Base-by-base conservation (phyloP, 2,113 vertebrate genomes). In the Lucifuga dentata region DNA sequence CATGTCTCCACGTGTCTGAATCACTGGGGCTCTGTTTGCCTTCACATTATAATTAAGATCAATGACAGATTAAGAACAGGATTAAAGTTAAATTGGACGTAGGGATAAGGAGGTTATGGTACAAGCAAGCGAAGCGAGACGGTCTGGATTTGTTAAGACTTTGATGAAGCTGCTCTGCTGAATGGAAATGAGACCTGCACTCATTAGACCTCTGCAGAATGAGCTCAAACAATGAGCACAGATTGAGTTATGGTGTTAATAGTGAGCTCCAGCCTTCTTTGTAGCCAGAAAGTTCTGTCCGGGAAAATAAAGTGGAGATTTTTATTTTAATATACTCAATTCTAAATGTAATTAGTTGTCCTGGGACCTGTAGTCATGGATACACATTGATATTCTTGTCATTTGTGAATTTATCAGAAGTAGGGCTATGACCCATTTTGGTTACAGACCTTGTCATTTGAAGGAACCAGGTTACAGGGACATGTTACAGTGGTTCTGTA, bases 61-160 rank as follows among this genome's bases (percentile, higher is more conserved):
- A 76, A 68, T 83, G 78, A 66, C 64, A 66, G 78, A 81, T 78
- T 78, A 81, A 81, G 45, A 50, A 38, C n/a, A 48, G 64, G 44
- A 82, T 87, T 80, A 60, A 24, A 60, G 67, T 75, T 67, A 66
- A 70, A 23, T 64, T 71, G 49, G 73, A 71, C 32, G 39, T 26
- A 51, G 50, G 58, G 65, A 70, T 74, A 81, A 67, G 56, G 46
- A 68, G 58, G 62, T 64, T 61, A 45, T 17, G 23, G 67, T 41
- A 46, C 3, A 55, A 19, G 53, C 58, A 16, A 66, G 51, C n/a
- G 9, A 57, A 61, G 63, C n/a, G 24, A 77, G 78, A 41, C 68
- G 2, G 33, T 43, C 46, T 39, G 53, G 17, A 48, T 51, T 59
- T 13, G 43, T 44, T 61, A 26, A 56, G 36, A 21, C 49, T 32